Evolutionary conservation across 2,888 invertebrate species (phyloP).

Genomic region (Tiliacea aurago): DNA sequence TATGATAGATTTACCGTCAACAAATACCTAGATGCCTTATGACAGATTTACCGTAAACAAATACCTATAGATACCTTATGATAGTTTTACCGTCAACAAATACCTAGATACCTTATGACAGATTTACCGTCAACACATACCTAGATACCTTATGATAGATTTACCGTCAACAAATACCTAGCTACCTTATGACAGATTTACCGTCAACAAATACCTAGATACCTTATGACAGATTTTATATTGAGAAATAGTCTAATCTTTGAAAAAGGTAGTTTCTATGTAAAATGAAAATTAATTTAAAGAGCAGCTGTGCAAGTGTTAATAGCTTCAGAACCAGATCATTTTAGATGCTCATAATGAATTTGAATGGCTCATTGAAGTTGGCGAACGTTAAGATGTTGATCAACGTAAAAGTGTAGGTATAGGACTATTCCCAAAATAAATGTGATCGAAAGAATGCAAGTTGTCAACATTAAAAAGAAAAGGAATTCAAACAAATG

Average conservation of each 20-base stretch:
- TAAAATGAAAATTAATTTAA: neutral
- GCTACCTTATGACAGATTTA: too few relatives aligned
- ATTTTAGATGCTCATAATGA: neutral
- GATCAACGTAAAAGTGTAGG: neutral
- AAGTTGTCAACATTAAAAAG: neutral
- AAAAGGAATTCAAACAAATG: conserved; percentile 2
- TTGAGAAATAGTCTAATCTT: neutral
- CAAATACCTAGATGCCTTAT: too few relatives aligned
- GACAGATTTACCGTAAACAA: neutral
- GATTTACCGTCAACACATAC: neutral
- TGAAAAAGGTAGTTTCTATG: neutral
- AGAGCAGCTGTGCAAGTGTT: neutral
- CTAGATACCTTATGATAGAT: too few relatives aligned
- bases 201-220: too few relatives aligned
- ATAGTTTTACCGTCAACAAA: neutral
- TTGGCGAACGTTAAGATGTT: too few relatives aligned
- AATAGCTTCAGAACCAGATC: neutral
- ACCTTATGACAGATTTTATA: neutral
- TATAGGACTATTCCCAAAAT: neutral
- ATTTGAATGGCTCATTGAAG: neutral
- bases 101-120: too few relatives aligned
- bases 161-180: too few relatives aligned
- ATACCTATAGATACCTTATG: too few relatives aligned
- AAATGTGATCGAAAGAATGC: neutral
- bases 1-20: neutral